Conservation (phyloP, 2,797 vertebrate genomes). For the Cossypha polioptera region DNA sequence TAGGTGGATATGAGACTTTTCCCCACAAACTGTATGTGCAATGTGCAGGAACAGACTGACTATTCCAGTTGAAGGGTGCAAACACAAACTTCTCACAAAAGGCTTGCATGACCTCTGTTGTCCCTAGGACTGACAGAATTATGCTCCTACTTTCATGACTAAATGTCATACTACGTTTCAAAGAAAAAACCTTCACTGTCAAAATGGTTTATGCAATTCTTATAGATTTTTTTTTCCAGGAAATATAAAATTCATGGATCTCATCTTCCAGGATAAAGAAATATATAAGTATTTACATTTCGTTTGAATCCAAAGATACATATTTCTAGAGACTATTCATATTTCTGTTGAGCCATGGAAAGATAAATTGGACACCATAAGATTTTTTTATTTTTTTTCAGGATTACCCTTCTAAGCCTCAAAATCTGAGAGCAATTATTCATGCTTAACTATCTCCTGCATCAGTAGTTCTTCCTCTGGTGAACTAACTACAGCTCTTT, state of each 20-base stretch:
- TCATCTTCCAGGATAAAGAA: not conserved
- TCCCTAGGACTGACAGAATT: not conserved
- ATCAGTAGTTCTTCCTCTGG: conserved; percentile 6
- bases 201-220: not conserved
- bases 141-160: not conserved
- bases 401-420: not conserved
- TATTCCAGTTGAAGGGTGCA: not conserved
- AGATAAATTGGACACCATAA: not conserved
- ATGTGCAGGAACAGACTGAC: not conserved
- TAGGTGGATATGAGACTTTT: not conserved
- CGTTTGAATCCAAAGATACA: not conserved
- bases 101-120: not conserved
- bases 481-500: not conserved
- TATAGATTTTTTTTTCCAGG: not conserved
- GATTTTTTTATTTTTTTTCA: not conserved
- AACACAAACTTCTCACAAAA: not conserved
- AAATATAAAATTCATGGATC: not conserved
- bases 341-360: not conserved
- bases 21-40: not conserved
- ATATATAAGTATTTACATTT: not conserved
- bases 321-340: not conserved
- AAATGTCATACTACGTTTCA: not conserved
- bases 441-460: not conserved
- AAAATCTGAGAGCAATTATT: not conserved
- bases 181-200: not conserved